phyloP scores from a whole-genome alignment of 2,888 invertebrate genomes.

The Neoaliturus tenellus region DNA sequence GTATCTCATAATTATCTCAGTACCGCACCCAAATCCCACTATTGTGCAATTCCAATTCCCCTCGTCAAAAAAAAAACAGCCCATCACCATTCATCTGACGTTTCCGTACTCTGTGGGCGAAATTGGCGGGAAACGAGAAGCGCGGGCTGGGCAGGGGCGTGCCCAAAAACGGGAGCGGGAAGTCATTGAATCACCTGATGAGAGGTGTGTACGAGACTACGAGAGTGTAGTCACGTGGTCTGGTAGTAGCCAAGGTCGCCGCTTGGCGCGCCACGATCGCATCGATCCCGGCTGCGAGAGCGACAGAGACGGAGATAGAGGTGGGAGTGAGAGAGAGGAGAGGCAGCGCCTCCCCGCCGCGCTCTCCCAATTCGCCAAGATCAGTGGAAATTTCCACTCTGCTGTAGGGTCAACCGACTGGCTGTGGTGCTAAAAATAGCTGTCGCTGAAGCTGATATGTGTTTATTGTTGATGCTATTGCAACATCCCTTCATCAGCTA shows the following conservation, averaged over 20 bases:
- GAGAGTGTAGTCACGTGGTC: conserved; percentile 7
- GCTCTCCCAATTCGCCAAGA: conserved; percentile 14
- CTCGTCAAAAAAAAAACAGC: too few species aligned
- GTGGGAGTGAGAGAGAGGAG: background rate
- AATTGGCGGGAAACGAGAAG: conserved; percentile 1
- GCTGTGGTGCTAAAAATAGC: conserved; percentile 23
- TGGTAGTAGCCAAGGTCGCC: conserved; percentile 26
- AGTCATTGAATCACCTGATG: conserved; percentile 42
- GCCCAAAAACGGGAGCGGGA: conserved; percentile 20
- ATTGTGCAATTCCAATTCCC: too few species aligned
- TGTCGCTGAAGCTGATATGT: conserved; percentile 23
- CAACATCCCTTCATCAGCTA: background rate
- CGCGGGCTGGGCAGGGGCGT: background rate
- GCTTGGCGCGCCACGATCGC: conserved; percentile 12
- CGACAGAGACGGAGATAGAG: background rate
- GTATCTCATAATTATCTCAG: too few species aligned
- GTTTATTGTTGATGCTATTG: conserved; percentile 18
- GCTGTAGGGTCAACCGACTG: conserved; percentile 36
- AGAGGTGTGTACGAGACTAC: conserved; percentile 41
- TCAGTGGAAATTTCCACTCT: conserved; percentile 55
- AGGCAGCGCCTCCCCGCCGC: conserved; percentile 45
- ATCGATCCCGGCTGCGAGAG: background rate
- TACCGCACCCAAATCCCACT: too few species aligned
- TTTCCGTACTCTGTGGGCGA: conserved; percentile 11
- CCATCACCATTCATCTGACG: background rate